Percentiles rank a stretch among this genome's conserved stretches.
phyloP scores from a whole-genome alignment of 2,113 vertebrate species.

The Gasterosteus nipponicus region DNA sequence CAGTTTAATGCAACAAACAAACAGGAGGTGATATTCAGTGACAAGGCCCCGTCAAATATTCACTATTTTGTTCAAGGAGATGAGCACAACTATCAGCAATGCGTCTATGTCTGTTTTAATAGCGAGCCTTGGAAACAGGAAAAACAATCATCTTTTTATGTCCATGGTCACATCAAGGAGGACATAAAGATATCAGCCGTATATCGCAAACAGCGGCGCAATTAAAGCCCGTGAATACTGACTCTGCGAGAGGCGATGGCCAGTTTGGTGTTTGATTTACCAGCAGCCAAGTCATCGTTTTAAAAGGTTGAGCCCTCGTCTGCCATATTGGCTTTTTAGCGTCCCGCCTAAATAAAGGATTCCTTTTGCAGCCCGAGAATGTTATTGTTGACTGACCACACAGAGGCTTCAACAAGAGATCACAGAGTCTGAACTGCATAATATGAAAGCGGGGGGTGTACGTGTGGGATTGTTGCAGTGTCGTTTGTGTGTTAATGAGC shows the following conservation, averaged over 20 bases:
- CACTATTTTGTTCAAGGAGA: not conserved
- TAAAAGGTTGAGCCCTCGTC: conserved; percentile 66
- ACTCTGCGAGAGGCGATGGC: conserved; percentile 42
- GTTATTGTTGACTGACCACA: conserved; percentile 16
- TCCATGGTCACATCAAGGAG: conserved; percentile 12
- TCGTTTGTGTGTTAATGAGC: conserved; percentile 11
- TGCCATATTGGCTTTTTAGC: conserved; percentile 57
- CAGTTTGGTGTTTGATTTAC: conserved; percentile 63
- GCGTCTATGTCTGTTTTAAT: not conserved
- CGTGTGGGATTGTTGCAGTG: not conserved
- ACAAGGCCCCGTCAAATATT: not conserved
- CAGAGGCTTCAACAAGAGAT: conserved; percentile 14
- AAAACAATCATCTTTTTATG: not conserved
- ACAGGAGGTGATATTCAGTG: not conserved
- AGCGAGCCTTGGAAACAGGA: not conserved
- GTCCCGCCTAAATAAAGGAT: conserved; percentile 43
- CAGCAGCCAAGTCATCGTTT: conserved; percentile 62
- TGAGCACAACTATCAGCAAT: not conserved
- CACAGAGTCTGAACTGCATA: not conserved
- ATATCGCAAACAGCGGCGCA: conserved; percentile 25
- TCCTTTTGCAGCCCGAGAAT: conserved; percentile 32
- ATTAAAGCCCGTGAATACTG: conserved; percentile 20
- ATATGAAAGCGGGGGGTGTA: not conserved
- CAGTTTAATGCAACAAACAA: conserved; percentile 3
- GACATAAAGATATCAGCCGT: conserved; percentile 16